These are phyloP conservation scores for Macrobrachium nipponense DNA, from an alignment of 1,140 invertebrate species.

Conservation along the genomic window DNA sequence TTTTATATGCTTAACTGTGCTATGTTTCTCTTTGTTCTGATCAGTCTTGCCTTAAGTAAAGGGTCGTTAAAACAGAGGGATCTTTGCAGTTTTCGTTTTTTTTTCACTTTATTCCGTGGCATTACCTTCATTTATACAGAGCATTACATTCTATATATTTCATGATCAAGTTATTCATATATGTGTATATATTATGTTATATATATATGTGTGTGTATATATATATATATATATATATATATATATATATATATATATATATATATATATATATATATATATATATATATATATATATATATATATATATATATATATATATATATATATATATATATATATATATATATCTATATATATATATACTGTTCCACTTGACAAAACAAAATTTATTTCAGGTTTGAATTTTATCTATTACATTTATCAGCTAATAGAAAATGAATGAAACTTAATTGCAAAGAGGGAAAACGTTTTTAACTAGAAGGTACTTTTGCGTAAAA, in stretches of 20 bases:
- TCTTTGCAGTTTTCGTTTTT: too few species aligned
- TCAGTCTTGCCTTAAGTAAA: too few species aligned
- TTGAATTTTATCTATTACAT: background rate
- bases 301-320: conserved; percentile 1
- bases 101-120: too few species aligned
- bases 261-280: background rate
- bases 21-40: too few species aligned
- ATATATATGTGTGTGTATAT: background rate
- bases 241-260: conserved; percentile 1
- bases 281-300: conserved; percentile 2
- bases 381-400: background rate
- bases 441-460: background rate
- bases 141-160: too few species aligned
- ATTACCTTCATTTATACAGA: too few species aligned
- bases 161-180: too few species aligned
- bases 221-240: conserved; percentile 19
- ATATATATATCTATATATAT: background rate
- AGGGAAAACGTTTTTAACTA: too few species aligned
- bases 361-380: background rate
- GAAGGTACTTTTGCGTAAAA: too few species aligned
- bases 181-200: too few species aligned
- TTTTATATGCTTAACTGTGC: too few species aligned
- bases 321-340: background rate
- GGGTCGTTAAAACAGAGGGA: too few species aligned
- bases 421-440: background rate